Conservation (phyloP, 2,113 vertebrate species). For the Rattus rattus region DNA sequence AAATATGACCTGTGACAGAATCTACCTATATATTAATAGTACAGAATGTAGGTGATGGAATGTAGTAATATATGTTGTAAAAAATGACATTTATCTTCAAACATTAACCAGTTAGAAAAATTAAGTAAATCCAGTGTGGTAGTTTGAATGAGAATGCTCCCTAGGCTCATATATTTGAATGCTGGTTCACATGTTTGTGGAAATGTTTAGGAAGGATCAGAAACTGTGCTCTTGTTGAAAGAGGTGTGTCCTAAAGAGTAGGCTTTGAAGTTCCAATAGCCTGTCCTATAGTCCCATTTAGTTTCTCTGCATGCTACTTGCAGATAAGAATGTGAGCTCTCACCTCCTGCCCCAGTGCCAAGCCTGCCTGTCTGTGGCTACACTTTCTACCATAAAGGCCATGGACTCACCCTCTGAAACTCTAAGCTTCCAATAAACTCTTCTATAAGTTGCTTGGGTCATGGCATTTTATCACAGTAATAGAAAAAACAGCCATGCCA, state of each 20-base stretch:
- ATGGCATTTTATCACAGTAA: background rate
- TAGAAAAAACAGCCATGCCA: background rate
- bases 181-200: background rate
- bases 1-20: background rate
- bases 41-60: background rate
- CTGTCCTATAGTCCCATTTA: background rate
- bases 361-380: background rate
- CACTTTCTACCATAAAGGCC: background rate
- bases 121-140: background rate
- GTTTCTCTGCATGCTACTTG: background rate
- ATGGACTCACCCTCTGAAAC: background rate
- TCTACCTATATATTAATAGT: background rate
- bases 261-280: background rate
- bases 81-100: conserved; percentile 10
- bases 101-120: background rate
- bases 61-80: background rate
- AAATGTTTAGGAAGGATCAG: background rate
- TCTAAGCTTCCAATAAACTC: background rate
- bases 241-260: background rate
- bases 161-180: background rate
- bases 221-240: background rate
- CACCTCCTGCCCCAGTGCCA: background rate
- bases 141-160: background rate
- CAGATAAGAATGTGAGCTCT: background rate
- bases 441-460: background rate